Evolutionary conservation across 37 sponge, comb jelly and placozoan genomes (phyloP).

Genomic region (Chondrosia reniformis): DNA sequence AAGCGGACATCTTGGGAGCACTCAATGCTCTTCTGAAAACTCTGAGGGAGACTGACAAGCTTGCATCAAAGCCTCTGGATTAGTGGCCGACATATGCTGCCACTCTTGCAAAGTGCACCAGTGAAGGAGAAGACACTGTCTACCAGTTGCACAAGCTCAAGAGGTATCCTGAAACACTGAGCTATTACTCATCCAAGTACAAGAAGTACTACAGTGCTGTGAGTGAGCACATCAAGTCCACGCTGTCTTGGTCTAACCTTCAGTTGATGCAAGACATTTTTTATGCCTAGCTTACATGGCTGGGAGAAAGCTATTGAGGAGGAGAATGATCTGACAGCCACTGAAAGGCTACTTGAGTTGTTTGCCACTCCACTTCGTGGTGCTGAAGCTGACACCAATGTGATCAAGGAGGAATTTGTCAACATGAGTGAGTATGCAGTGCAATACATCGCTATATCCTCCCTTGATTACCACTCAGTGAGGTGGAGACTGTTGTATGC

Average conservation of each 20-base stretch:
- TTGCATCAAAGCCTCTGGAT: not conserved
- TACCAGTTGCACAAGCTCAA: constrained; percentile 14
- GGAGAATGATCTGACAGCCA: constrained; percentile 16
- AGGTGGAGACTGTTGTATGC: not conserved
- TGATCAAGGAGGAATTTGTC: constrained; percentile 33
- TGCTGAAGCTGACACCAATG: constrained; percentile 25
- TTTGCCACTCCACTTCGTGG: constrained; percentile 38
- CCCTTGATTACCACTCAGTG: not conserved
- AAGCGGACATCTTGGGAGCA: constrained; percentile 23
- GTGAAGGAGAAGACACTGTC: constrained; percentile 12
- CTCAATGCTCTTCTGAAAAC: constrained; percentile 10
- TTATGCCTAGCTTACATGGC: constrained; percentile 18
- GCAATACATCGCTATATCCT: not conserved
- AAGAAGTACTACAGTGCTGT: constrained; percentile 1
- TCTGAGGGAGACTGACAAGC: not conserved
- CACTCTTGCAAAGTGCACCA: constrained; percentile 21
- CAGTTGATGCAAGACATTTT: constrained; percentile 22
- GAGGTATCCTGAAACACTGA: constrained; percentile 17
- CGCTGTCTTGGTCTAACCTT: constrained; percentile 19
- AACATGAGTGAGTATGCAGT: constrained; percentile 26
- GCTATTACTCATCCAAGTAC: constrained; percentile 9
- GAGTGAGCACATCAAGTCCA: not conserved
- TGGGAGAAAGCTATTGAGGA: constrained; percentile 31
- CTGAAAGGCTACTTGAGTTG: constrained; percentile 11
- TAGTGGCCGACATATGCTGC: constrained; percentile 14